Percentiles rank a stretch among this genome's conserved stretches.
These are phyloP conservation scores for Lepidurus arcticus DNA, from an alignment of 1,140 invertebrate genomes.

Conservation along the genomic window DNA sequence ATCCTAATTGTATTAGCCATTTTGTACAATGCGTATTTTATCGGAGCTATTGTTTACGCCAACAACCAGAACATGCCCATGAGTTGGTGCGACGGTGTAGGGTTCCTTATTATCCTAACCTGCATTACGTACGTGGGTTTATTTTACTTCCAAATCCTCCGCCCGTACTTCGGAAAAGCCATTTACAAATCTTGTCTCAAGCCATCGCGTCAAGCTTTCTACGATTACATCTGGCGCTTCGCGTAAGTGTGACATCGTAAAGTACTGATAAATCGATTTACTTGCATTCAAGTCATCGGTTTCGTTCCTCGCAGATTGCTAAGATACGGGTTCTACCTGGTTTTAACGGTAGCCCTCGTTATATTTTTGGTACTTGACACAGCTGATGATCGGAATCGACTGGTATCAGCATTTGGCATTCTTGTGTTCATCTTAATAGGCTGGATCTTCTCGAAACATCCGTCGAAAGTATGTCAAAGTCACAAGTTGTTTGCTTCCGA, in stretches of 20 bases:
- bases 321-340: conserved; percentile 38
- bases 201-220: conserved; percentile 20
- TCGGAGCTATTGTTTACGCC: conserved; percentile 37
- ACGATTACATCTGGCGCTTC: conserved; percentile 30
- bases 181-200: conserved; percentile 32
- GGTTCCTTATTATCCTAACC: conserved; percentile 63
- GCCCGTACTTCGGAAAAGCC: conserved; percentile 50
- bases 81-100: conserved; percentile 63
- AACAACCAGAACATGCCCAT: conserved; percentile 36
- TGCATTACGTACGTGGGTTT: conserved; percentile 57
- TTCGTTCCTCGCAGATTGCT: conserved; percentile 27
- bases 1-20: conserved; percentile 33
- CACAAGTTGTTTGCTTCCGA: not conserved
- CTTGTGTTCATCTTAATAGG: conserved; percentile 42
- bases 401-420: conserved; percentile 44
- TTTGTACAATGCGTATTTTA: conserved; percentile 40
- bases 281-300: not conserved
- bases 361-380: conserved; percentile 62
- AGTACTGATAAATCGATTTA: too few relatives aligned
- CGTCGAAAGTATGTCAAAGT: conserved; percentile 30
- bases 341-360: conserved; percentile 48
- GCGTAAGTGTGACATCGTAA: conserved; percentile 25
- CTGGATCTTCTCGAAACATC: conserved; percentile 42
- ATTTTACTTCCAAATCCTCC: conserved; percentile 60
- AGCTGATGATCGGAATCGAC: conserved; percentile 51